Evolutionary conservation across 1,140 invertebrate species (phyloP), one percentile per base, ranked within the genome.

Genomic region (Potamilus streckersoni): DNA sequence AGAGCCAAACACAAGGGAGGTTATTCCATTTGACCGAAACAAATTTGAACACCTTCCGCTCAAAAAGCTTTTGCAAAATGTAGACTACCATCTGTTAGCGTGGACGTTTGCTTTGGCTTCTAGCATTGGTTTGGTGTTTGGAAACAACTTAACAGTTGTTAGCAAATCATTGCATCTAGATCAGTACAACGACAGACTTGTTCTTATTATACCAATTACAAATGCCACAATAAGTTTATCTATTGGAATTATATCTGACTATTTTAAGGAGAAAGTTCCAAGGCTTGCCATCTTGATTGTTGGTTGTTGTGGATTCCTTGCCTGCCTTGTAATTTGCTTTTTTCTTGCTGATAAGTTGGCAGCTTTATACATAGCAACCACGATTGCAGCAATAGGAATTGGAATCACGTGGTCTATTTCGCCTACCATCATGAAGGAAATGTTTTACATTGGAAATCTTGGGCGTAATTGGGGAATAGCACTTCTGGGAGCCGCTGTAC

Each of bases 51-150:
- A 31, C 3, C 27, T 63, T 38, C 15, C 60, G 1, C 31, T 49
- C 16, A 38, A 6, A 56, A 27, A 17, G 1, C 59, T 71, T 15
- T 60, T 56, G n/a, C 20, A n/a, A 49, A 67, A 56, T 56, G 49
- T 38, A 19, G 23, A 67, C 17, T 67, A 55, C 16, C 65, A 67
- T 13, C 16, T 31, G 19, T 59, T 80, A n/a, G 69, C 69, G 31
- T 78, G 78, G 78, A 74, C 74, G 73, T 69, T 81, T 55, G 64
- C 69, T 0, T 81, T 83, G 57, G 67, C 65, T n/a, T 73, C 78
- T 13, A 27, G 49, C 8, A 72, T 80, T 6, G 78, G 76, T 2
- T 58, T 80, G 8, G 78, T 81, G 16, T 81, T 74, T 62, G 65
- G 74, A 2, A 74, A 76, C 27, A 80, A 80, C 70, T 56, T 81